phyloP scores from a whole-genome alignment of 2,113 vertebrate species.

The Ariopsis seemanni region DNA sequence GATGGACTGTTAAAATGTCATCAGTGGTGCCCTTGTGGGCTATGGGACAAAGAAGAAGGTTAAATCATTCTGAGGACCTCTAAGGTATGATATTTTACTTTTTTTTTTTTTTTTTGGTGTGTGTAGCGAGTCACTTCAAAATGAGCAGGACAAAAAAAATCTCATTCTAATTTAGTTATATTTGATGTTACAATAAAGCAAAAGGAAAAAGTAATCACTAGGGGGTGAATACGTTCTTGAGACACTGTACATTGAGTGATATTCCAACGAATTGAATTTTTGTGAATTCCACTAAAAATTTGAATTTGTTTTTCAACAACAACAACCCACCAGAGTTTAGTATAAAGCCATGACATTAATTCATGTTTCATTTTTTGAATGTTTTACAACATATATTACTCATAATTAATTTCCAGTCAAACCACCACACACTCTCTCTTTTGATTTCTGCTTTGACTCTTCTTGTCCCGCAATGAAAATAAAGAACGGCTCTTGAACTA shows the following conservation, averaged over 20 bases:
- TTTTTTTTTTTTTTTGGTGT: not conserved
- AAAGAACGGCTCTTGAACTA: conserved; percentile 62
- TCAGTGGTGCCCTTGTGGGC: too few species aligned
- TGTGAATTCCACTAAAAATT: not conserved
- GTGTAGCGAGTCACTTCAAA: not conserved
- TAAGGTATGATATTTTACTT: not conserved
- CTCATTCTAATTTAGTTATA: not conserved
- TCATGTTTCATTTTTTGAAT: not conserved
- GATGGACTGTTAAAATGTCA: too few species aligned
- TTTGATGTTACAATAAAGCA: not conserved
- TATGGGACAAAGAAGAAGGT: not conserved
- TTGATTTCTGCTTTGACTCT: not conserved
- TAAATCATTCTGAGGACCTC: not conserved
- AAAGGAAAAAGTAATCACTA: not conserved
- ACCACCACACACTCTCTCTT: not conserved
- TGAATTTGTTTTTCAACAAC: not conserved
- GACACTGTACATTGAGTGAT: not conserved
- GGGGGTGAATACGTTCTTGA: not conserved
- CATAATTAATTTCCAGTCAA: not conserved
- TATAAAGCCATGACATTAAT: not conserved
- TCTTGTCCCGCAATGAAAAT: conserved; percentile 44
- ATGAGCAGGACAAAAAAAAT: not conserved
- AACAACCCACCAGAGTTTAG: not conserved
- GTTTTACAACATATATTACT: not conserved
- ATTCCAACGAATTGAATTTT: not conserved